A percentile compares a stretch with the other conserved stretches of the same genome.
phyloP scores from a whole-genome alignment of 2,888 invertebrate genomes.

The Drosophila anomalipes region DNA sequence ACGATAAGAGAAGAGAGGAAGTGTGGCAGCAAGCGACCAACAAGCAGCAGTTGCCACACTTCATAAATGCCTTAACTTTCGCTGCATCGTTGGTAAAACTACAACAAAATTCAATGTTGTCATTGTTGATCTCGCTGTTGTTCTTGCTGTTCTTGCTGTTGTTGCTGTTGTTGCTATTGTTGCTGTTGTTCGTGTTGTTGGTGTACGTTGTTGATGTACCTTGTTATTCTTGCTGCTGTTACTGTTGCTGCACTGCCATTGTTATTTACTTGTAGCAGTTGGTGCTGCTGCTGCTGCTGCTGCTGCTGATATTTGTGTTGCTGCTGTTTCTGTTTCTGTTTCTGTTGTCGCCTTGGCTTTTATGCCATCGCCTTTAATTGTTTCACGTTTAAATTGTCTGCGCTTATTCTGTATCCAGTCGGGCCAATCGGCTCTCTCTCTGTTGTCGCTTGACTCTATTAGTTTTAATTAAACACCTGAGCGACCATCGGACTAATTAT shows the following conservation, averaged over 20 bases:
- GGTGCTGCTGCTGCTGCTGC: conserved; percentile 5
- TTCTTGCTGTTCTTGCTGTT: too few species aligned
- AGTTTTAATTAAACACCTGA: conserved; percentile 79
- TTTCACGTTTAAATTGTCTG: conserved; percentile 67
- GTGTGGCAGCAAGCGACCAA: neutral
- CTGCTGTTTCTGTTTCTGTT: conserved; percentile 2
- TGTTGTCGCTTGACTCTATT: conserved; percentile 62
- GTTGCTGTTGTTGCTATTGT: too few species aligned
- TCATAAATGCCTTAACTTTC: conserved; percentile 34
- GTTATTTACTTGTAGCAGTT: conserved; percentile 28
- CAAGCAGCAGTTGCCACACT: conserved; percentile 40
- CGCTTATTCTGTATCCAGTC: conserved; percentile 16
- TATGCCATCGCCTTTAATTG: conserved; percentile 69
- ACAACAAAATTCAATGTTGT: conserved; percentile 21
- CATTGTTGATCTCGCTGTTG: conserved; percentile 16
- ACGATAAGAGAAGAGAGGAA: neutral
- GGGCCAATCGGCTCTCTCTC: conserved; percentile 1
- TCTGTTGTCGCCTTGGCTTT: conserved; percentile 41
- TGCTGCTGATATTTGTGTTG: too few species aligned
- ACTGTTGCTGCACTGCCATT: conserved; percentile 41
- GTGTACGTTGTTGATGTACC: neutral
- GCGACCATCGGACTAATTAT: conserved; percentile 69
- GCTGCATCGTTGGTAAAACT: conserved; percentile 33
- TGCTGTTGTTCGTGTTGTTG: too few species aligned
- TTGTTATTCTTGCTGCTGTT: conserved; percentile 2